These are phyloP conservation scores for Limanda limanda DNA, from an alignment of 2,113 vertebrate genomes.

Conservation along the genomic window DNA sequence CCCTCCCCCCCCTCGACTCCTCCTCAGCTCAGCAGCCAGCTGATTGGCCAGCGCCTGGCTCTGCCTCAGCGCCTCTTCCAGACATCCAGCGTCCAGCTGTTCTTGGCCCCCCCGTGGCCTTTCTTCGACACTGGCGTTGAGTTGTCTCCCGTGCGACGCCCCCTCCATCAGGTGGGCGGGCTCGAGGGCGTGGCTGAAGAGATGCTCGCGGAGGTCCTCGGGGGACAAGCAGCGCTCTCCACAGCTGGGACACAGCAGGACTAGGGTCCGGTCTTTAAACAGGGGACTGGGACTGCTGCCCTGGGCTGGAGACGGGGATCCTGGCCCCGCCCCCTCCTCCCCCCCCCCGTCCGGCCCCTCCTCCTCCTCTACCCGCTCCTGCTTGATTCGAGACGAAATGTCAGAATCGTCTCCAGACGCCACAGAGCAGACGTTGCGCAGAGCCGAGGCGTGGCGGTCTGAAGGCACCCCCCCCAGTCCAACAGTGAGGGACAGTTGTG, in stretches of 20 bases:
- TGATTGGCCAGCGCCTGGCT: conserved; percentile 88
- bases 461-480: conserved; percentile 85
- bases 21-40: conserved; percentile 86
- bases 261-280: conserved; percentile 80
- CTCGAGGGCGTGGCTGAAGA: conserved; percentile 89
- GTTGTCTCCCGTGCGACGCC: conserved; percentile 64
- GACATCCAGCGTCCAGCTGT: conserved; percentile 70
- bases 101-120: conserved; percentile 69
- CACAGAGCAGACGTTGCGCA: conserved; percentile 74
- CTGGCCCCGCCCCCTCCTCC: conserved; percentile 70
- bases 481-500: conserved; percentile 87
- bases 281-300: conserved; percentile 67
- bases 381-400: conserved; percentile 85
- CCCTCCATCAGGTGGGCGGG: conserved; percentile 87
- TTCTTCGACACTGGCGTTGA: conserved; percentile 71
- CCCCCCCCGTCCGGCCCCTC: conserved; percentile 80
- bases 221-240: conserved; percentile 91
- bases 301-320: conserved; percentile 74
- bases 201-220: conserved; percentile 87
- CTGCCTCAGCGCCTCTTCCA: conserved; percentile 87
- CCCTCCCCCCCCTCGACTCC: conserved; percentile 78
- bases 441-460: conserved; percentile 77
- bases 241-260: conserved; percentile 91
- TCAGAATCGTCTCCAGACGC: conserved; percentile 85
- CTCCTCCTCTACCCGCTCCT: conserved; percentile 88